Base-by-base conservation (phyloP, 2,797 vertebrate genomes). In the Gymnoscopelus microlampas region DNA sequence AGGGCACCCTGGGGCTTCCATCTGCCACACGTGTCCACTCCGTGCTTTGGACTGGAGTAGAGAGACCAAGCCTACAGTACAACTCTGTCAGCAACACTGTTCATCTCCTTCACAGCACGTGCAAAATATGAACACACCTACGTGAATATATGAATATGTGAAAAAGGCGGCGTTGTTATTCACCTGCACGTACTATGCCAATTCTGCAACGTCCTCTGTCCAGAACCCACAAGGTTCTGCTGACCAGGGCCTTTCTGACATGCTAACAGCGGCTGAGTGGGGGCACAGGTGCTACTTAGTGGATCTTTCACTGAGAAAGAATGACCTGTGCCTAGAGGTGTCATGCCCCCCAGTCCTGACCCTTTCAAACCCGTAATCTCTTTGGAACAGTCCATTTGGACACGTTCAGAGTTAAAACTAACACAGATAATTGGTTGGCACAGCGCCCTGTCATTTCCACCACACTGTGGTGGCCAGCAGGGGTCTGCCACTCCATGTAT, bases 101-200 rank as follows among this genome's bases (percentile, higher is more conserved):
- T 92, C 90, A 91, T 91, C 90, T 90, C 84, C 86, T 83, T 86
- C 83, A 78, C 87, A 78, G 89, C 83, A 85, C 89, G 92, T 90
- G 91, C 89, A 85, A 90, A 91, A 92, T 88, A 88, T 88, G 88
- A 92, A 87, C 87, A 87, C 88, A 89, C 88, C 90, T 87, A 90
- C 39, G 39, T 90, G 92, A 93, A 93, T 93, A 92, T 85, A 92
- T 92, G 89, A 92, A 93, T 93, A 93, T 51, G 82, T 88, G 86
- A 92, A 87, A 56, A 83, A 88, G 87, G 83, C 80, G 85, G 81
- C 83, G 88, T 91, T 92, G 88, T 88, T 91, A 91, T 91, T 91
- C 92, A 90, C 85, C 90, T 87, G 86, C 87, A 77, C 84, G 79
- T 84, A 58, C 87, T 83, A 81, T 86, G 83, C 85, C 82, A 73